These are phyloP conservation scores for Rutilus rutilus DNA, from an alignment of 2,113 vertebrate genomes.

Conservation along the genomic window DNA sequence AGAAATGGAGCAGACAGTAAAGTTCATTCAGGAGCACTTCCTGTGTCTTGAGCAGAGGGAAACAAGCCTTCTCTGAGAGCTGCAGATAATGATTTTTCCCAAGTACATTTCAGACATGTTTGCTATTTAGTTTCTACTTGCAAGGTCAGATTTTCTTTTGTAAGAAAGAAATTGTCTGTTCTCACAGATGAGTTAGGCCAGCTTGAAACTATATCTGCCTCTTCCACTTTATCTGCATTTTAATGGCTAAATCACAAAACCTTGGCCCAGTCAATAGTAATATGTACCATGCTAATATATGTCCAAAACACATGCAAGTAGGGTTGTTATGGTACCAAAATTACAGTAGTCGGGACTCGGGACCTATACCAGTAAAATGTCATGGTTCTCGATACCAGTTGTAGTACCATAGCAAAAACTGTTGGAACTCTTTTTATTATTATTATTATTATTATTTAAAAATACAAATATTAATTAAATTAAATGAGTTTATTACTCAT, in stretches of 20 bases:
- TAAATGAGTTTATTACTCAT: too few relatives aligned
- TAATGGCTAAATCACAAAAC: neutral
- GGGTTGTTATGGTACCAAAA: too few relatives aligned
- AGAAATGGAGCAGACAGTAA: slow-evolving; percentile 1
- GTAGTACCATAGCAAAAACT: too few relatives aligned
- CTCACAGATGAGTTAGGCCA: neutral
- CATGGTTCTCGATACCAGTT: too few relatives aligned
- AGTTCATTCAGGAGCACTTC: neutral
- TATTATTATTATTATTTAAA: too few relatives aligned
- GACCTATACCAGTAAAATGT: too few relatives aligned
- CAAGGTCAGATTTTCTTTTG: neutral
- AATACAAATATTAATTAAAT: too few relatives aligned
- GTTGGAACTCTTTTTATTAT: too few relatives aligned
- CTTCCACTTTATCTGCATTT: neutral
- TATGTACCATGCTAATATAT: neutral
- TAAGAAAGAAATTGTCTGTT: neutral
- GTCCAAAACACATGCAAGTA: too few relatives aligned
- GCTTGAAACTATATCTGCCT: neutral
- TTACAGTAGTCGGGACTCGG: too few relatives aligned
- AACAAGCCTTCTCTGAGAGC: slow-evolving; percentile 1
- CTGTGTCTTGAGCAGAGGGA: slow-evolving; percentile 10
- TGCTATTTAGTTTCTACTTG: neutral
- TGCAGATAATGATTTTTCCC: neutral
- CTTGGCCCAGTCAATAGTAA: neutral
- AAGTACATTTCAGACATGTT: neutral